phyloP scores from a whole-genome alignment of 2,113 vertebrate species.

The Osmerus eperlanus region DNA sequence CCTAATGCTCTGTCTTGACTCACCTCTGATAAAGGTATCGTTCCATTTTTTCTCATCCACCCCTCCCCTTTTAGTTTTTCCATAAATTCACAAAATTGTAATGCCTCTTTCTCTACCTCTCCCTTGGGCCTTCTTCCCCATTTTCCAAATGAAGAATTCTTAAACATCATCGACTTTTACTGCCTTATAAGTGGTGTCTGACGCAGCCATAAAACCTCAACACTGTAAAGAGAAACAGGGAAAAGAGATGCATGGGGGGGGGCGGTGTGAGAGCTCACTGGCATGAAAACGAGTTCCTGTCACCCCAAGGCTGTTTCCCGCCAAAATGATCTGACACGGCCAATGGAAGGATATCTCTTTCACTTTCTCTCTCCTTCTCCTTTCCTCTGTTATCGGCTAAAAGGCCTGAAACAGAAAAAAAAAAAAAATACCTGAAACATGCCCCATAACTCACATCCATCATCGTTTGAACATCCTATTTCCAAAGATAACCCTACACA shows the following conservation, averaged over 20 bases:
- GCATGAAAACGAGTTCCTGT: conserved; percentile 31
- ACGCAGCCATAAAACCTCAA: background rate
- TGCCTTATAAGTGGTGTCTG: no score
- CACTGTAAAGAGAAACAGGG: background rate
- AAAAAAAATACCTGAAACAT: conserved; percentile 19
- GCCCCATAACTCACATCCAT: conserved; percentile 58
- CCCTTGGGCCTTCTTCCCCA: no score
- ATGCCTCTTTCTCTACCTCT: no score
- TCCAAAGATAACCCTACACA: no score
- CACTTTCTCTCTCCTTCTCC: conserved; percentile 1
- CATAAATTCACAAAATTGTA: no score
- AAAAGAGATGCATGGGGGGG: background rate
- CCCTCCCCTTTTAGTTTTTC: no score
- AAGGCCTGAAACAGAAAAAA: conserved; percentile 43
- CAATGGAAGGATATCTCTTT: conserved; percentile 3
- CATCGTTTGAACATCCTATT: conserved; percentile 7
- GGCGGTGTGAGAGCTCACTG: conserved; percentile 16
- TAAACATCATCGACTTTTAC: no score
- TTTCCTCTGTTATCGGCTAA: conserved; percentile 33
- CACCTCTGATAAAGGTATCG: no score
- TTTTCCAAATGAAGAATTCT: no score
- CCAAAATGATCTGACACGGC: conserved; percentile 49
- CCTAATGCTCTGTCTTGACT: no score
- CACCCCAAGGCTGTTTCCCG: conserved; percentile 40
- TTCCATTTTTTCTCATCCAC: no score